phyloP scores from a whole-genome alignment of 2,888 invertebrate species.

The Heliconius ismenius region DNA sequence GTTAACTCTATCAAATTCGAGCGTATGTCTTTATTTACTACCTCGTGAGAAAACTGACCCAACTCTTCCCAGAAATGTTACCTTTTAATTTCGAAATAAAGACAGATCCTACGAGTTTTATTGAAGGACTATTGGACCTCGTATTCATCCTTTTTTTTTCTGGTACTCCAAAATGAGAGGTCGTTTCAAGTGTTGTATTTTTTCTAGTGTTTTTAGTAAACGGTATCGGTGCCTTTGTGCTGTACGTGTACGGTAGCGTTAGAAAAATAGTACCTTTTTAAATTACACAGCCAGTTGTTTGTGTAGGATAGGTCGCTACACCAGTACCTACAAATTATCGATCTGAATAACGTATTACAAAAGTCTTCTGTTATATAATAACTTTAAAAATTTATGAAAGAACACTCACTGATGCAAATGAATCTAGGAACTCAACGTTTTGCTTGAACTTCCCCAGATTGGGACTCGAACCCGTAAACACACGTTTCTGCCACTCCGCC shows the following conservation, averaged over 20 bases:
- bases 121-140: slow-evolving; percentile 68
- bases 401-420: too few relatives aligned
- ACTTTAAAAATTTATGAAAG: too few relatives aligned
- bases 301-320: slow-evolving; percentile 52
- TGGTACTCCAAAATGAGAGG: slow-evolving; percentile 52
- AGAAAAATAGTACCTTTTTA: slow-evolving; percentile 45
- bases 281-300: slow-evolving; percentile 53
- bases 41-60: slow-evolving; percentile 69
- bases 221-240: slow-evolving; percentile 49
- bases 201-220: slow-evolving; percentile 56
- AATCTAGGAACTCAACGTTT: not conserved
- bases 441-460: too few relatives aligned
- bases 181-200: slow-evolving; percentile 52
- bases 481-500: too few relatives aligned
- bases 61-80: slow-evolving; percentile 69
- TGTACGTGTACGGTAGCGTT: slow-evolving; percentile 40
- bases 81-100: slow-evolving; percentile 76
- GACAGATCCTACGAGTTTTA: slow-evolving; percentile 73
- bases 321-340: not conserved
- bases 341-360: not conserved
- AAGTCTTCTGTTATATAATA: too few relatives aligned
- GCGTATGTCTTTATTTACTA: slow-evolving; percentile 56
- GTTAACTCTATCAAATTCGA: slow-evolving; percentile 72
- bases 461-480: too few relatives aligned
- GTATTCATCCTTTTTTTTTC: slow-evolving; percentile 58